These are phyloP conservation scores for Grantiella picta DNA, from an alignment of 2,113 vertebrate species.

Conservation along the genomic window DNA sequence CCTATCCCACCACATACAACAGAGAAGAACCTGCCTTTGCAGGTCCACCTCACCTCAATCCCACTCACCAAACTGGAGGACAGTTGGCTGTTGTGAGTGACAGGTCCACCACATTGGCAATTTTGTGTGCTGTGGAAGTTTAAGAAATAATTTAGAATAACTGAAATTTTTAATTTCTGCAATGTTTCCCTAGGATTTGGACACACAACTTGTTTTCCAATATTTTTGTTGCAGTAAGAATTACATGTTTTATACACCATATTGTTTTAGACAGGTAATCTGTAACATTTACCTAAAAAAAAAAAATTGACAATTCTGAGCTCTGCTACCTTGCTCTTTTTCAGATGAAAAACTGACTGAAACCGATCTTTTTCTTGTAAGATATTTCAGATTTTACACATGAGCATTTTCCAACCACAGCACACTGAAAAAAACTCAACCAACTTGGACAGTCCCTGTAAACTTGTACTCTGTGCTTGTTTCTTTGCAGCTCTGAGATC, in stretches of 20 bases:
- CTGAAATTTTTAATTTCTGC: not conserved
- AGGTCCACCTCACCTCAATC: not conserved
- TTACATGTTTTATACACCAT: not conserved
- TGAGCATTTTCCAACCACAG: slow-evolving; percentile 44
- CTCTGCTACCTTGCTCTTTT: not conserved
- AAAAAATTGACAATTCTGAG: not conserved
- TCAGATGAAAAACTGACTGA: not conserved
- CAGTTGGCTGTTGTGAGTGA: not conserved
- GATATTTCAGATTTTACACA: not conserved
- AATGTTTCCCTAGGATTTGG: not conserved
- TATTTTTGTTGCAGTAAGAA: not conserved
- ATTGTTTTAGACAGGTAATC: not conserved
- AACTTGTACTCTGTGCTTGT: not conserved
- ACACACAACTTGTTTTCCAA: not conserved
- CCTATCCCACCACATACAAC: not conserved
- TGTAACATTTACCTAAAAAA: not conserved
- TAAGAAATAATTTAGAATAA: not conserved
- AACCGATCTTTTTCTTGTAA: not conserved
- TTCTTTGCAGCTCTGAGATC: slow-evolving; percentile 19
- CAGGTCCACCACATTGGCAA: not conserved
- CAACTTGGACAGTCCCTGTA: not conserved
- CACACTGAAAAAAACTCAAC: not conserved
- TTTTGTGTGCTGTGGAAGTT: not conserved
- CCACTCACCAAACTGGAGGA: not conserved
- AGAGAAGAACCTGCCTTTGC: not conserved